Conservation (phyloP, 1,140 invertebrate genomes). For the Drosophila tropicalis region DNA sequence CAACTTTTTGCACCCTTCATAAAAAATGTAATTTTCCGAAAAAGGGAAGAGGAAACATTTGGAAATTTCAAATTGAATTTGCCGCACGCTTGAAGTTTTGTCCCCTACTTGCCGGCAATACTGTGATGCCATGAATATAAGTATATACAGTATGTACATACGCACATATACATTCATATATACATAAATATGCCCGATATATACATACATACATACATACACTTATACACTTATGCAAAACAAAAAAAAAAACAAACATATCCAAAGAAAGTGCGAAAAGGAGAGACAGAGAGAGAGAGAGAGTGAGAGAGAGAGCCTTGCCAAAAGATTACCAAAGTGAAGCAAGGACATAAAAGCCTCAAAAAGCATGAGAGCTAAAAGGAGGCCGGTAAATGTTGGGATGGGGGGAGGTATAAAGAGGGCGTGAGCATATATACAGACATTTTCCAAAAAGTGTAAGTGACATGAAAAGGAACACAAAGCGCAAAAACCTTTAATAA, state of each 20-base stretch:
- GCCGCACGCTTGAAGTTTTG: slow-evolving; percentile 76
- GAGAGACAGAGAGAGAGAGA: not conserved
- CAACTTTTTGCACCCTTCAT: slow-evolving; percentile 66
- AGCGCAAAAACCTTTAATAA: slow-evolving; percentile 79
- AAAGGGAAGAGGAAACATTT: slow-evolving; percentile 61
- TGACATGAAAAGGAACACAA: slow-evolving; percentile 75
- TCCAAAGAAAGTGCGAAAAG: not conserved
- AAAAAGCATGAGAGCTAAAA: slow-evolving; percentile 29
- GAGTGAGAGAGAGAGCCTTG: not conserved
- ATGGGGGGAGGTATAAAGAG: too few relatives aligned
- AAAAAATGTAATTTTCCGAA: slow-evolving; percentile 76
- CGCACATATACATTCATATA: not conserved
- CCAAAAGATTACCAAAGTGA: slow-evolving; percentile 54
- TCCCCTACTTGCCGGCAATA: slow-evolving; percentile 3
- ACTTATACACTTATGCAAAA: slow-evolving; percentile 49
- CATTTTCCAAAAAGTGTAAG: slow-evolving; percentile 65
- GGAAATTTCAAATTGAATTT: slow-evolving; percentile 80
- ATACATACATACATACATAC: not conserved
- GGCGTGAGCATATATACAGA: not conserved
- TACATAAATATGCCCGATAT: not conserved
- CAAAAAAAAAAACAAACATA: slow-evolving; percentile 18
- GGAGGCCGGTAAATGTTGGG: slow-evolving; percentile 20
- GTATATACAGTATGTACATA: not conserved
- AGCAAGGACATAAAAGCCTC: slow-evolving; percentile 52
- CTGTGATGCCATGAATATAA: not conserved